Evolutionary conservation across 2,888 invertebrate genomes (phyloP), one percentile per base, ranked within the genome.

Genomic region (Lithosia quadra): DNA sequence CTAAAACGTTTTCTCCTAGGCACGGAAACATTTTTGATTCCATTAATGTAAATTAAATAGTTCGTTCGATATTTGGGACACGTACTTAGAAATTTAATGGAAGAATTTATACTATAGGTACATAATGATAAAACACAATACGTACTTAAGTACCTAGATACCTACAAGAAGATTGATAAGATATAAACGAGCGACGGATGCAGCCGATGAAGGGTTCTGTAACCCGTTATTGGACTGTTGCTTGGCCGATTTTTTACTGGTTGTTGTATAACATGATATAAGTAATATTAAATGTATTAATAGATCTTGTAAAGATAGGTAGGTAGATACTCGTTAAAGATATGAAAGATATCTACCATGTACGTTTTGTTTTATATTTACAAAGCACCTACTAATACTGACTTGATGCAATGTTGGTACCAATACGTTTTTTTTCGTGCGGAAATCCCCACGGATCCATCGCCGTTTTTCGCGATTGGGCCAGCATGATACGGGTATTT

Each of bases 241-340:
- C n/a, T n/a, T n/a, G 43, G 18, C 2, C 18, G 49, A 28, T 28
- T n/a, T 8, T 49, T 9, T 49, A 49, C n/a, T 49, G 15, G n/a
- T 49, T 49, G n/a, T 18, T 49, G 3, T n/a, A 34, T n/a, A n/a
- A n/a, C 9, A n/a, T 49, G n/a, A 49, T n/a, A 49, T 49, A 49
- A 49, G n/a, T n/a, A n/a, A n/a, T n/a, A 49, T 10, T 5, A 49
- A 49, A 49, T 15, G n/a, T n/a, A 49, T 49, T n/a, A 49, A 49
- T n/a, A 49, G 49, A n/a, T 49, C 49, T 49, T 49, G 49, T 49
- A 49, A 49, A 49, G 49, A 49, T 49, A 49, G 49, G n/a, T 49
- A n/a, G 11, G 18, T 43, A n/a, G 11, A 5, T 43, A 18, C 18
- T 5, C 18, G 43, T 18, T 43, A 43, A 18, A 49, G 49, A 49